phyloP scores from a whole-genome alignment of 1,140 invertebrate genomes.

The Cotesia glomerata region DNA sequence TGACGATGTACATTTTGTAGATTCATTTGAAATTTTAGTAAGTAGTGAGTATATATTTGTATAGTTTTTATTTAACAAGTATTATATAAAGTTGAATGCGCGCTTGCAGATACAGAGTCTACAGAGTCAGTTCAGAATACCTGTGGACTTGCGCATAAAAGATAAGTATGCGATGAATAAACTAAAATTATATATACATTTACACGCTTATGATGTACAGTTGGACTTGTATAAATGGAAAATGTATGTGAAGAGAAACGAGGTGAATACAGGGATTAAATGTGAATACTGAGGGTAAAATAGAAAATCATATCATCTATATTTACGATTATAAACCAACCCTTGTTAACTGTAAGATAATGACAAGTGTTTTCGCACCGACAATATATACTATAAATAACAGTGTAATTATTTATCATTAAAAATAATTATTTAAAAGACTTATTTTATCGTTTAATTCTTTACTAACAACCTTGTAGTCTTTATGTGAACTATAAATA shows the following conservation, averaged over 20 bases:
- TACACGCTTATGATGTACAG: too few species aligned
- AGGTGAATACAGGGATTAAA: slow-evolving; percentile 27
- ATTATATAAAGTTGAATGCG: slow-evolving; percentile 27
- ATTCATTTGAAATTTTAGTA: not conserved
- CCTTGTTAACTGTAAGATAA: slow-evolving; percentile 24
- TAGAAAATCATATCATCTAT: slow-evolving; percentile 38
- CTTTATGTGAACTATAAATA: too few species aligned
- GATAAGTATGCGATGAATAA: slow-evolving; percentile 44
- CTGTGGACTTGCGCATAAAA: slow-evolving; percentile 31
- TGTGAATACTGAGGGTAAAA: slow-evolving; percentile 10
- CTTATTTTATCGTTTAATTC: too few species aligned
- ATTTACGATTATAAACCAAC: slow-evolving; percentile 43
- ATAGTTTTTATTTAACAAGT: slow-evolving; percentile 6
- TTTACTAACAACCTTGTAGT: too few species aligned
- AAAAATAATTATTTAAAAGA: too few species aligned
- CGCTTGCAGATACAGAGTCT: slow-evolving; percentile 14
- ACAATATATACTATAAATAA: not conserved
- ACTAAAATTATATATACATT: slow-evolving; percentile 23
- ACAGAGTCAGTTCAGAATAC: not conserved
- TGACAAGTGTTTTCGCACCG: slow-evolving; percentile 1
- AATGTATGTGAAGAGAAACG: not conserved
- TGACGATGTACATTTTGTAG: not conserved
- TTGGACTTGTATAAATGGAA: not conserved
- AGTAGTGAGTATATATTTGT: not conserved
- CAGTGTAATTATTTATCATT: too few species aligned